Percentiles rank a stretch among this genome's conserved stretches.
Conservation (phyloP, 2,113 vertebrate genomes). For the Phoenicopterus ruber region DNA sequence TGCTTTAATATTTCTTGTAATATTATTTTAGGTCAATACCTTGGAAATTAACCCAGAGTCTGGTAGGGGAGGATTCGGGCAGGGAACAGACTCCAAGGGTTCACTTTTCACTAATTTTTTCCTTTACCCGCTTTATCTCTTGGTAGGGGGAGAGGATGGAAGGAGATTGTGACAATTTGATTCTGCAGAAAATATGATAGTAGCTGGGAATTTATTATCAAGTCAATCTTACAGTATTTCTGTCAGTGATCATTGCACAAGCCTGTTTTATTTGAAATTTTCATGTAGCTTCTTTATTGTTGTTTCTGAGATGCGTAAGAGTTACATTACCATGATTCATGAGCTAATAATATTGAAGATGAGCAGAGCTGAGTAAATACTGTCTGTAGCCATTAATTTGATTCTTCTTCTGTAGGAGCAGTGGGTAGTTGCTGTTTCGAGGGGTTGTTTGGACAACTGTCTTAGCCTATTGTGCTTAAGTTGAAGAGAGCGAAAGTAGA, state of each 20-base stretch:
- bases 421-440: not conserved
- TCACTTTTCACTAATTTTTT: not conserved
- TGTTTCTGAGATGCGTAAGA: not conserved
- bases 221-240: not conserved
- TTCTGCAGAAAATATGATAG: not conserved
- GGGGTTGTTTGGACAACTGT: not conserved
- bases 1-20: not conserved
- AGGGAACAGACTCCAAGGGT: not conserved
- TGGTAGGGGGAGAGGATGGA: not conserved
- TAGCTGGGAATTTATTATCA: not conserved
- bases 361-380: not conserved
- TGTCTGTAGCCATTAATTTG: not conserved
- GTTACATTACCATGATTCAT: not conserved
- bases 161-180: not conserved
- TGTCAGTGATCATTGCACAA: not conserved
- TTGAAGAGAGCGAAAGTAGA: not conserved
- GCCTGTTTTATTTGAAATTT: not conserved
- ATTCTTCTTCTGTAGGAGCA: not conserved
- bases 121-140: not conserved
- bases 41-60: not conserved
- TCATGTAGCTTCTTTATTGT: not conserved
- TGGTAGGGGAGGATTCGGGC: not conserved
- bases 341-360: not conserved
- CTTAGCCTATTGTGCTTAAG: not conserved
- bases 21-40: not conserved